Conservation (phyloP, 2,797 vertebrate species). For the Ibycter americanus region DNA sequence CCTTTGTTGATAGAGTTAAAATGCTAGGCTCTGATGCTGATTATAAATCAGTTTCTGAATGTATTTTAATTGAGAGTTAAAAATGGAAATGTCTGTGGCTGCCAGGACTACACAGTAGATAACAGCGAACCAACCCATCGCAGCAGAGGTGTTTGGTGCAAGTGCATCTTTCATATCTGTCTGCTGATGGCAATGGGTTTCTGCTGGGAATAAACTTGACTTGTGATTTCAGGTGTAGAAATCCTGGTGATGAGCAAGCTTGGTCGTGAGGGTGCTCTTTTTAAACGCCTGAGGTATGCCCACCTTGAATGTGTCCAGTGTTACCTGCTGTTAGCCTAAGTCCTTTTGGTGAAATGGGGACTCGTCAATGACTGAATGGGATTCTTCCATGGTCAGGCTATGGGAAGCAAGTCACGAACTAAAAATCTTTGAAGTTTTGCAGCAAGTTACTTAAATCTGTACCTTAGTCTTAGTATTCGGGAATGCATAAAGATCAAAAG, state of each 20-base stretch:
- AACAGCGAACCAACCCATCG: not conserved
- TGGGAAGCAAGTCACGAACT: not conserved
- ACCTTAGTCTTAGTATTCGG: not conserved
- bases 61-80: not conserved
- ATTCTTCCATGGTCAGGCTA: not conserved
- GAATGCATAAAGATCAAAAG: not conserved
- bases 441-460: conserved; percentile 34
- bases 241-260: not conserved
- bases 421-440: conserved; percentile 5
- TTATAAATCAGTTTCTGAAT: not conserved
- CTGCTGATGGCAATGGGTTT: not conserved
- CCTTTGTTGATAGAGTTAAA: not conserved
- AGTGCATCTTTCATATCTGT: not conserved
- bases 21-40: not conserved
- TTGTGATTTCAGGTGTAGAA: not conserved
- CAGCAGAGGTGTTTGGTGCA: not conserved
- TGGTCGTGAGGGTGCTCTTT: not conserved
- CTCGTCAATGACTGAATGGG: not conserved
- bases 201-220: not conserved
- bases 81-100: not conserved
- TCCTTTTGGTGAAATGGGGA: not conserved
- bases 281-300: not conserved
- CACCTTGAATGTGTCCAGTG: not conserved
- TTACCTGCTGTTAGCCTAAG: not conserved
- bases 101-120: not conserved